Conservation (phyloP, 2,113 vertebrate species). For the Gadus chalcogrammus region DNA sequence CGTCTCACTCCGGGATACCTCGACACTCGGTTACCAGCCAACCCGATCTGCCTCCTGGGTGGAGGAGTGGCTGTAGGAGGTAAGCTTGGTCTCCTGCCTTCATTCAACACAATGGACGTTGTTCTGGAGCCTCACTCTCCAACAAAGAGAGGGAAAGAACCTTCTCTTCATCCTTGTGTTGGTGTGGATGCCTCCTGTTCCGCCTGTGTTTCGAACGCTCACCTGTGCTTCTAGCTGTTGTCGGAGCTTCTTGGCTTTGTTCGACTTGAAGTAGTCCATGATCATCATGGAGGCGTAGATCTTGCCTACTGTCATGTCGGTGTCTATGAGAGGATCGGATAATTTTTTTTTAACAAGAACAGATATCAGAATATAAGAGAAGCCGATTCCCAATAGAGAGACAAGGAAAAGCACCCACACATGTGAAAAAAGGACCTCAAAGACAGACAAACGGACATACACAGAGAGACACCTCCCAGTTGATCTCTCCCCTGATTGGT, state of each 20-base stretch:
- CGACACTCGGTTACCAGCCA: no score
- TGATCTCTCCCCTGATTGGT: no score
- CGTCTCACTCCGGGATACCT: no score
- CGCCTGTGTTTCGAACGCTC: neutral
- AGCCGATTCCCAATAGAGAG: constrained; percentile 2
- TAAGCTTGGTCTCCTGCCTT: no score
- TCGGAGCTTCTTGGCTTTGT: constrained; percentile 94
- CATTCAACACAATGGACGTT: no score
- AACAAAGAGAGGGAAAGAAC: no score
- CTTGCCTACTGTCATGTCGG: constrained; percentile 97
- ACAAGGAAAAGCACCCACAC: neutral
- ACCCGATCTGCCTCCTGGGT: no score
- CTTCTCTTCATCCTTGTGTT: neutral
- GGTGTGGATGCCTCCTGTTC: neutral
- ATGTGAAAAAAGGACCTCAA: neutral
- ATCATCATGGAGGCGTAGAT: constrained; percentile 99
- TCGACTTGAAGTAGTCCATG: constrained; percentile 99
- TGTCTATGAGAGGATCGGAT: constrained; percentile 71
- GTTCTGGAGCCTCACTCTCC: no score
- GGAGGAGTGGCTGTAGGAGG: no score
- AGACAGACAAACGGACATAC: no score
- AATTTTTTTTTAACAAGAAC: neutral
- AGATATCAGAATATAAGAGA: constrained; percentile 13
- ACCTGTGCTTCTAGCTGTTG: constrained; percentile 95
- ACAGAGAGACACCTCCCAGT: no score